These are phyloP conservation scores for Anoplophora glabripennis DNA, from an alignment of 1,140 invertebrate genomes.

Conservation along the genomic window DNA sequence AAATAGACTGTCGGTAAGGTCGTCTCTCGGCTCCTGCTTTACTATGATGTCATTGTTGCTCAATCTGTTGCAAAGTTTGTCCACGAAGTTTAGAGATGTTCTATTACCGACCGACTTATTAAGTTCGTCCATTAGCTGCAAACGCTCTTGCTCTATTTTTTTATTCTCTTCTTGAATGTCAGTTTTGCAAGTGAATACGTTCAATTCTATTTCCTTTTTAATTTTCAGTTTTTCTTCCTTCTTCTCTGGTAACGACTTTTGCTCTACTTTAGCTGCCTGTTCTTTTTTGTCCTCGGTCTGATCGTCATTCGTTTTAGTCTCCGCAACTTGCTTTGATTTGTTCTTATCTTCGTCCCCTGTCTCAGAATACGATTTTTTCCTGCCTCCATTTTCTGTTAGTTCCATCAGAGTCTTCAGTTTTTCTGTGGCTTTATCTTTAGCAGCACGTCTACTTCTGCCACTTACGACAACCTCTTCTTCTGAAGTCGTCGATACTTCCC, in stretches of 20 bases:
- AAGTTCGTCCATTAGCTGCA: slow-evolving; percentile 41
- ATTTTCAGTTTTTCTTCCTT: not conserved
- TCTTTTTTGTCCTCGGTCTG: not conserved
- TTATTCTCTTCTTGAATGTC: slow-evolving; percentile 39
- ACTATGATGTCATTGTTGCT: slow-evolving; percentile 25
- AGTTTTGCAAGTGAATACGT: slow-evolving; percentile 39
- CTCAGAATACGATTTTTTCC: not conserved
- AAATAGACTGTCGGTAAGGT: not conserved
- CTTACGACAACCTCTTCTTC: not conserved
- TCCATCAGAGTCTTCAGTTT: slow-evolving; percentile 27
- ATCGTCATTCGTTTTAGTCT: not conserved
- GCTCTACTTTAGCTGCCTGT: not conserved
- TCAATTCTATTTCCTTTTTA: slow-evolving; percentile 30
- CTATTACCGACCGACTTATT: slow-evolving; percentile 31
- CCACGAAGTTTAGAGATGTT: slow-evolving; percentile 34
- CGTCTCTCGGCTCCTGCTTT: slow-evolving; percentile 26
- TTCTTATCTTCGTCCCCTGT: not conserved
- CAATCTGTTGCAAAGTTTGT: slow-evolving; percentile 35
- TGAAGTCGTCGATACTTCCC: not conserved
- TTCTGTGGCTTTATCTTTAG: slow-evolving; percentile 27
- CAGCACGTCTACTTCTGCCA: slow-evolving; percentile 21
- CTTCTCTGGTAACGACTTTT: not conserved
- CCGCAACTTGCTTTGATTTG: not conserved
- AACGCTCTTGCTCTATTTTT: slow-evolving; percentile 39
- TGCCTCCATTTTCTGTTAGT: slow-evolving; percentile 1